Evolutionary conservation across 2,797 vertebrate genomes (phyloP).

Genomic region (Protosalanx chinensis): DNA sequence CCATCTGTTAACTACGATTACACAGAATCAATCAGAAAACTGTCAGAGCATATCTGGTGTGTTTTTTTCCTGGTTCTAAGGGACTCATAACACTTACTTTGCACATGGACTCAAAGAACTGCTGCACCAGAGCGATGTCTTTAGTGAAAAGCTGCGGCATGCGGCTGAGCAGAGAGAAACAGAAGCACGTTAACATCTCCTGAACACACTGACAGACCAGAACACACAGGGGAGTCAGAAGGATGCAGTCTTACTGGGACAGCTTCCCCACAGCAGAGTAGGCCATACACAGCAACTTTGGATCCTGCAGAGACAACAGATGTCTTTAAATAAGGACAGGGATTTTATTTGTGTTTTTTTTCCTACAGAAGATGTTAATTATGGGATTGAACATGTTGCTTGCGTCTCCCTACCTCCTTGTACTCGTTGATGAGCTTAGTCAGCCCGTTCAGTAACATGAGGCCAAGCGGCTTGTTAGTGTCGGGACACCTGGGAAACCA

Average conservation of each 20-base stretch:
- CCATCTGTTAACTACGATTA: too few relatives aligned
- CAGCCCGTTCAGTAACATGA: constrained; percentile 97
- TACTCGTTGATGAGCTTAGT: constrained; percentile 98
- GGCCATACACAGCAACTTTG: constrained; percentile 90
- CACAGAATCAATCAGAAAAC: too few relatives aligned
- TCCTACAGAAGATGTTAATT: not conserved
- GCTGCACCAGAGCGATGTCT: constrained; percentile 95
- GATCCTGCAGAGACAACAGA: constrained; percentile 78
- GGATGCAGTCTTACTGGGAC: constrained; percentile 77
- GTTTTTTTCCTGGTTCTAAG: not conserved
- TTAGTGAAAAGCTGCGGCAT: constrained; percentile 98
- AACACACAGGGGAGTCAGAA: not conserved
- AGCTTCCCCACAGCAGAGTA: constrained; percentile 98
- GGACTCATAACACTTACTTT: constrained; percentile 76
- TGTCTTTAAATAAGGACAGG: not conserved
- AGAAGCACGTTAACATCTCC: not conserved
- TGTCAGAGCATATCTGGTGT: too few relatives aligned
- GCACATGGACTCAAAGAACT: constrained; percentile 97
- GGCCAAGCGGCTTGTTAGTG: constrained; percentile 92
- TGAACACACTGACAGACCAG: not conserved
- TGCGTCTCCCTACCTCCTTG: constrained; percentile 83
- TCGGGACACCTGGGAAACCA: constrained; percentile 84
- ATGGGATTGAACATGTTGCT: constrained; percentile 13
- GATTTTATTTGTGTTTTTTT: not conserved
- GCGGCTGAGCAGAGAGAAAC: constrained; percentile 76